Base-by-base conservation (phyloP, 2,113 vertebrate species). In the Dicentrarchus labrax region DNA sequence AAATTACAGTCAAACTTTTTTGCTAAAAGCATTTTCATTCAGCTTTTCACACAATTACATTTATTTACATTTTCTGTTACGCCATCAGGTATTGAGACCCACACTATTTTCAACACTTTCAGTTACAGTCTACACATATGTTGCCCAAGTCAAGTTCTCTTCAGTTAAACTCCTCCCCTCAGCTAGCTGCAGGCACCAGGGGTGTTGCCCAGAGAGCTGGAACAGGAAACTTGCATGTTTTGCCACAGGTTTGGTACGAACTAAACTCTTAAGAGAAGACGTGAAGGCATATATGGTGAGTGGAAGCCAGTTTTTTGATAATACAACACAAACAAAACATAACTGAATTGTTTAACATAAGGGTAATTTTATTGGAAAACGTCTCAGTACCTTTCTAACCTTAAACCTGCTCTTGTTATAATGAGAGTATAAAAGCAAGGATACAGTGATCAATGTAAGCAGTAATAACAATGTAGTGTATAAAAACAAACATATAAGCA, bases 141-240 rank as follows among this genome's bases (percentile, higher is more conserved):
- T 65, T 45, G 47, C 21, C 8, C 16, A 39, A 39, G 19, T n/a
- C 19, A 12, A 19, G 9, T 4, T 45, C 3, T 30, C 30, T 30
- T 16, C 2, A 0, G 3, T 38, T 13, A 21, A 61, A 22, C 65
- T 47, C 72, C 78, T 5, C 83, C 76, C 53, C 13, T 39, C 41
- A 0, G 16, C 1, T 45, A 0, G 0, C 4, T 30, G 16, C 7
- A 0, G 1, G 0, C 19, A 30, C 30, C 30, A 30, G 30, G 30
- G 30, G 30, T 30, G 30, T 30, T 11, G n/a, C 4, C 4, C 11
- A 6, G 9, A 11, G 6, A 8, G 11, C 0, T 9, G 10, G 0
- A 5, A 21, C 3, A 62, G 22, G 72, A 88, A 90, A 57, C 43
- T 41, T 15, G 2, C 7, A 51, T 7, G 0, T 21, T 64, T 38